phyloP scores from a whole-genome alignment of 2,113 vertebrate genomes.

The Xiphophorus maculatus region DNA sequence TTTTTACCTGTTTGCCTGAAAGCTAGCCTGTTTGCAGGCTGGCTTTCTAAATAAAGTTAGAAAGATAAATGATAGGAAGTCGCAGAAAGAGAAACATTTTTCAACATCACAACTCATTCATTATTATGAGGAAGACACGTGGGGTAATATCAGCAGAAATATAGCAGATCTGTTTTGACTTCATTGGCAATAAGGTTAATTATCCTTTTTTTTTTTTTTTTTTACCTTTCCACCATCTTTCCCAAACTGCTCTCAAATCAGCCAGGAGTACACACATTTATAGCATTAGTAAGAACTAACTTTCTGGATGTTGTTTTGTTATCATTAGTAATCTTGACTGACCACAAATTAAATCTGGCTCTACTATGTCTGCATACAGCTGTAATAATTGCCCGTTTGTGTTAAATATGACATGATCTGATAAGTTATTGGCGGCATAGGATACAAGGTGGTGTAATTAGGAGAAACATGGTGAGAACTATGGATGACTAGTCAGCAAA shows the following conservation, averaged over 20 bases:
- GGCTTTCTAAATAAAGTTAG: not conserved
- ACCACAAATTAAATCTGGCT: not conserved
- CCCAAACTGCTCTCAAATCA: too few relatives aligned
- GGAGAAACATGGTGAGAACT: constrained; percentile 18
- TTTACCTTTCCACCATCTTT: not conserved
- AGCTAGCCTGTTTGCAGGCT: too few relatives aligned
- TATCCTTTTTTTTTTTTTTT: not conserved
- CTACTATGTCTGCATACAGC: too few relatives aligned
- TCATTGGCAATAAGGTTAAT: not conserved
- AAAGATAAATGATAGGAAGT: not conserved
- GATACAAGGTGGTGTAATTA: constrained; percentile 15
- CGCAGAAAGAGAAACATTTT: not conserved
- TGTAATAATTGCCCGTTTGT: not conserved
- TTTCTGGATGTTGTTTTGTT: not conserved
- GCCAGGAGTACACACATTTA: not conserved
- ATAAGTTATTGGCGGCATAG: constrained; percentile 15
- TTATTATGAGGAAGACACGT: not conserved
- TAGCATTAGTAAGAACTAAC: not conserved
- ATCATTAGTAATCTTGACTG: not conserved
- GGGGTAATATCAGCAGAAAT: not conserved
- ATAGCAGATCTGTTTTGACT: not conserved
- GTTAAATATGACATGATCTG: not conserved
- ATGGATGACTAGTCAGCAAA: constrained; percentile 55
- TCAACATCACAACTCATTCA: not conserved
- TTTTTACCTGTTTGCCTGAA: not conserved